Evolutionary conservation across 2,113 vertebrate species (phyloP), one percentile per base, ranked within the genome.

Genomic region (Bufo bufo): DNA sequence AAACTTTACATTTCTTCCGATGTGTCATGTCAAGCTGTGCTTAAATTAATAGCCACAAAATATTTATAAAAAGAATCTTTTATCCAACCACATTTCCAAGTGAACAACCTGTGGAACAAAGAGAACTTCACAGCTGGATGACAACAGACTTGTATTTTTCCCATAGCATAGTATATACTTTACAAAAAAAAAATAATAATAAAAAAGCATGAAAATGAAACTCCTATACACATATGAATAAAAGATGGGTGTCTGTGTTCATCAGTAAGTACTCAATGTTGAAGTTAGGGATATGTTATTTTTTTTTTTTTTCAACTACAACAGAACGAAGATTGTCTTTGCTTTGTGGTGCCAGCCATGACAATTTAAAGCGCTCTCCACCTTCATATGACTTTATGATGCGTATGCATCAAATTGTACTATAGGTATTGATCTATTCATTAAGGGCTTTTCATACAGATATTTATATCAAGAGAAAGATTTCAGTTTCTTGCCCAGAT

Each of bases 301-400:
- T 58, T 66, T 78, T 65, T 77, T 86, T 59, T 75, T 79, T 69
- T 61, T 54, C 54, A 4, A 78, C 79, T 45, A 69, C 49, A 79
- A 86, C 58, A 65, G 56, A 86, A 86, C 59, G 79, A 86, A 86
- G 85, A 86, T 86, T 86, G 85, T 86, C 85, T 78, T 86, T 86
- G 85, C 85, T 66, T 78, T 65, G 59, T 33, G 59, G 54, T 86
- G 85, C 78, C 63, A 86, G 75, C 85, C 47, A 79, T 66, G 20
- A 86, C 63, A 20, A 33, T 54, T 84, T 84, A 69, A 23, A 84
- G 63, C 0, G 50, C 49, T 50, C 19, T 69, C 11, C 61, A 69
- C 47, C 82, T 84, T 84, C 58, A 52, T n/a, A 84, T 54, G 47
- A 84, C 63, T 83, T 83, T 69, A 17, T 49, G 80, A 45, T 71